A percentile compares a stretch with the other conserved stretches of the same genome.
These are phyloP conservation scores for Jordanella pulchra DNA, from an alignment of 2,797 vertebrate genomes.

Conservation along the genomic window DNA sequence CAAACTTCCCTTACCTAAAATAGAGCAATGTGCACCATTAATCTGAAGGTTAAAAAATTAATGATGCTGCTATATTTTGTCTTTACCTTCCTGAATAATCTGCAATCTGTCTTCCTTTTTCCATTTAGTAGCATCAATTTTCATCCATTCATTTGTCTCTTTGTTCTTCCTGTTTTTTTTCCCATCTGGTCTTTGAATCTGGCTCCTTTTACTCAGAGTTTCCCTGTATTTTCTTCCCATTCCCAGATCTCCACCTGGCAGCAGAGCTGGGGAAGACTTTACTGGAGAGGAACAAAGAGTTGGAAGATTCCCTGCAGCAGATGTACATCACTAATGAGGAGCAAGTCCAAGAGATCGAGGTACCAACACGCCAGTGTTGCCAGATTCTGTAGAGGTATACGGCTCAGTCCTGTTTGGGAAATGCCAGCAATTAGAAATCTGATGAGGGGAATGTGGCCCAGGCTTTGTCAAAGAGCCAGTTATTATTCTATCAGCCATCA, in stretches of 20 bases:
- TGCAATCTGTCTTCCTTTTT: conserved; percentile 4
- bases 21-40: conserved; percentile 46
- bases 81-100: conserved; percentile 3
- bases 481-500: not conserved
- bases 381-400: not conserved
- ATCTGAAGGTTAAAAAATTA: conserved; percentile 21
- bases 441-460: not conserved
- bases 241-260: conserved; percentile 89
- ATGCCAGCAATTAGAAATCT: not conserved
- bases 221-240: not conserved
- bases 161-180: not conserved
- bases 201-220: not conserved
- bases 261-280: conserved; percentile 93
- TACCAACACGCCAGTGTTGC: conserved; percentile 44
- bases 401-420: not conserved
- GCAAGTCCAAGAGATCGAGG: conserved; percentile 98
- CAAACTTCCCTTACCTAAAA: conserved; percentile 44
- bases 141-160: not conserved
- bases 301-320: conserved; percentile 97
- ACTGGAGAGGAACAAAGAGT: conserved; percentile 96
- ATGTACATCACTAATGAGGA: conserved; percentile 98
- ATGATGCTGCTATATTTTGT: conserved; percentile 16
- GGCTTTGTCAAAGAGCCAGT: not conserved
- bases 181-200: not conserved
- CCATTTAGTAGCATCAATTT: not conserved